Evolutionary conservation across 2,888 invertebrate species (phyloP), one percentile per base, ranked within the genome.

Genomic region (Drosophila borborema): DNA sequence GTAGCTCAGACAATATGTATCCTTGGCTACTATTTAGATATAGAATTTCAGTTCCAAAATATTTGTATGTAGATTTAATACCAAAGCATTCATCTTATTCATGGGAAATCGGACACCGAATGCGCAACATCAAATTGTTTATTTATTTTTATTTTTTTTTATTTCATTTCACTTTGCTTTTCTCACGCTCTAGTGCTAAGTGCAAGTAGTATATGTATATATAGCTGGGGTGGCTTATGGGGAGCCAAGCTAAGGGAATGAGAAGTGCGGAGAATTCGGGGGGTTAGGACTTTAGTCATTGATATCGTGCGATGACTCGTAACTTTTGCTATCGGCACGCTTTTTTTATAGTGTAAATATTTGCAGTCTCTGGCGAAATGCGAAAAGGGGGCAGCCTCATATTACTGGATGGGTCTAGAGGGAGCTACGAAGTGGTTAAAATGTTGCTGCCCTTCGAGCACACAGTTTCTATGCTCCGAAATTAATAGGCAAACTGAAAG

Each of bases 271-370:
- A 2, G 28, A 5, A 6, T n/a, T 12, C 12, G 14, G 36, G 23
- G 18, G 31, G 53, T 20, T 7, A 8, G 51, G 64, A 38, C 51
- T 55, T 41, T 60, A 43, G 73, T 65, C 55, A 74, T 66, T 65
- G 77, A 82, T 74, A 83, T 70, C 77, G 64, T 63, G 84, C 45
- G 65, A 80, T 67, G 63, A 67, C 67, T 63, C 68, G 61, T 67
- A 55, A 60, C 72, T 65, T 73, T 67, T 66, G 55, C 45, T 49
- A 77, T 67, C 72, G 74, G 65, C 75, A 71, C 72, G 78, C 58
- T 69, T 72, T 58, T 48, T 55, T 55, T 59, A 31, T 28, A 8
- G 40, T 28, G 81, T 68, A 74, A 85, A 77, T 80, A 77, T 80
- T 77, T 71, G 53, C 72, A 45, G 59, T 23, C 41, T 51, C 76